phyloP scores from a whole-genome alignment of 2,113 vertebrate species.

The Brachirus orientalis region DNA sequence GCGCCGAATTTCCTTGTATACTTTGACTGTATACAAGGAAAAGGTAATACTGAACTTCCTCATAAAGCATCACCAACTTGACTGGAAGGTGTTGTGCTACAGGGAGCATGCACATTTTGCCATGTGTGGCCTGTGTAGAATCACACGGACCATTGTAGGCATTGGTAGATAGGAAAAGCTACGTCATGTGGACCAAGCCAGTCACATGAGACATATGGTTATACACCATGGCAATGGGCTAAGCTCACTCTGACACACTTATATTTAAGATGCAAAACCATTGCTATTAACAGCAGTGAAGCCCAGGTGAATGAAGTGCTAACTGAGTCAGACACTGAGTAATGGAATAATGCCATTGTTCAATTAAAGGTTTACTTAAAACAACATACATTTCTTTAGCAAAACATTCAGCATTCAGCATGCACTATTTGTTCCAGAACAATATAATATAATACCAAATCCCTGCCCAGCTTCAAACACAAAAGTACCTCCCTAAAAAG shows the following conservation, averaged over 20 bases:
- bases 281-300: background rate
- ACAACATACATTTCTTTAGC: too few species aligned
- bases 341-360: slow-evolving; percentile 10
- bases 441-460: slow-evolving; percentile 49
- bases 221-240: background rate
- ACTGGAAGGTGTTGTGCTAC: too few species aligned
- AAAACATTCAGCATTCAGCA: too few species aligned
- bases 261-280: slow-evolving; percentile 11
- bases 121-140: too few species aligned
- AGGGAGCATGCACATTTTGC: too few species aligned
- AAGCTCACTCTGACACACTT: background rate
- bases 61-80: too few species aligned
- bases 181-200: background rate
- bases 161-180: too few species aligned
- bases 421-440: slow-evolving; percentile 49
- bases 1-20: too few species aligned
- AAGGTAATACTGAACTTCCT: too few species aligned
- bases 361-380: slow-evolving; percentile 15
- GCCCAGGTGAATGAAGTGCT: slow-evolving; percentile 20
- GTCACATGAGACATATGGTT: slow-evolving; percentile 7
- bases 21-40: too few species aligned
- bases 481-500: slow-evolving; percentile 62
- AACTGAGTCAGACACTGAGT: slow-evolving; percentile 17
- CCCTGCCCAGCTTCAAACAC: slow-evolving; percentile 40
- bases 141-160: too few species aligned